phyloP scores from a whole-genome alignment of 1,140 invertebrate genomes.

The Anoplolepis gracilipes region DNA sequence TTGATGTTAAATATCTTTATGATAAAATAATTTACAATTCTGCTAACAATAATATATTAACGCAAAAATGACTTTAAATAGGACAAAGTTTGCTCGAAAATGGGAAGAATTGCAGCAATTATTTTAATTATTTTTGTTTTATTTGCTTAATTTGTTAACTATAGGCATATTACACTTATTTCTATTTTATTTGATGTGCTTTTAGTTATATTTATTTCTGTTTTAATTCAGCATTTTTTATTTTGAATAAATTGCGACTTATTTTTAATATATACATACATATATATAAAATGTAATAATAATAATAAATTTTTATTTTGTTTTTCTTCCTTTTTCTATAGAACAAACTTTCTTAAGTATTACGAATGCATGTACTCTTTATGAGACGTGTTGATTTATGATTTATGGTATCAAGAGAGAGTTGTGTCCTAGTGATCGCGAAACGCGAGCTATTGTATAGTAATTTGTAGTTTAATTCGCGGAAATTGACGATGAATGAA shows the following conservation, averaged over 20 bases:
- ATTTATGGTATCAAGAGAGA: neutral
- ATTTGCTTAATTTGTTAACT: constrained; percentile 1
- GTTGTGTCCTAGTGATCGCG: neutral
- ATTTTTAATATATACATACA: neutral
- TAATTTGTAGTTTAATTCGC: constrained; percentile 23
- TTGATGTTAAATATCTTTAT: neutral
- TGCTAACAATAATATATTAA: neutral
- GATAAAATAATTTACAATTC: neutral
- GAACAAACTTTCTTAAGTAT: neutral
- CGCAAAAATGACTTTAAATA: neutral
- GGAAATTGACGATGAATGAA: constrained; percentile 72
- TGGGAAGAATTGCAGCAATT: neutral
- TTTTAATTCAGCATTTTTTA: neutral
- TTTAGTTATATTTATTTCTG: neutral
- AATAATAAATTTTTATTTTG: neutral
- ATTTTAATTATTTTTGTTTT: neutral
- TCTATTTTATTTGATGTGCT: no score
- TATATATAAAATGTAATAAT: neutral
- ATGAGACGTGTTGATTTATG: neutral
- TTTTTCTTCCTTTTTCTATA: neutral
- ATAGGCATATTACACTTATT: neutral
- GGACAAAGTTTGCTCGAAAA: neutral
- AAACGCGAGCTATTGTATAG: constrained; percentile 11
- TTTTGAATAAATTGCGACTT: neutral
- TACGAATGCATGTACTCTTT: neutral